Percentiles rank a stretch among this genome's conserved stretches.
These are phyloP conservation scores for Limanda limanda DNA, from an alignment of 2,113 vertebrate species.

Conservation along the genomic window DNA sequence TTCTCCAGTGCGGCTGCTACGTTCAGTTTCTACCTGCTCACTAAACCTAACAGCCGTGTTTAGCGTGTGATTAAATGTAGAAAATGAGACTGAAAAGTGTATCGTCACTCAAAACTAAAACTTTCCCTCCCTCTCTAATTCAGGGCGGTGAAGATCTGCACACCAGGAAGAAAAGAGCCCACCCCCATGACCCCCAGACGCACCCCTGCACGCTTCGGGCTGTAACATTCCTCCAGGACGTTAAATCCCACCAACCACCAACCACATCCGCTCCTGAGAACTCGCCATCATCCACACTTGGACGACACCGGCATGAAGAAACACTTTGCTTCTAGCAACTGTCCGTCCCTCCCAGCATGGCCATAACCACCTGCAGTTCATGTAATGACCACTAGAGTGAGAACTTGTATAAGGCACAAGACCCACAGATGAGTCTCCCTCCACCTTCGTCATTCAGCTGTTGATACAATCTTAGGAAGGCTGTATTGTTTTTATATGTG, in stretches of 20 bases:
- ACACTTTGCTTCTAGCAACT: slow-evolving; percentile 3
- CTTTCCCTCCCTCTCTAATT: slow-evolving; percentile 37
- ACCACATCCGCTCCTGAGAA: background rate
- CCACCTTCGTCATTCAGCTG: slow-evolving; percentile 33
- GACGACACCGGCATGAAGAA: slow-evolving; percentile 27
- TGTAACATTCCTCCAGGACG: slow-evolving; percentile 71
- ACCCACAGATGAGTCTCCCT: slow-evolving; percentile 22
- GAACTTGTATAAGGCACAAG: slow-evolving; percentile 84
- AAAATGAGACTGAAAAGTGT: background rate
- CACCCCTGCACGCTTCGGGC: slow-evolving; percentile 93
- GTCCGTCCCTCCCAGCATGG: slow-evolving; percentile 18
- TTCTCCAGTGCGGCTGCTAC: slow-evolving; percentile 29
- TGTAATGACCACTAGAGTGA: slow-evolving; percentile 81
- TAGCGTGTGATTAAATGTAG: background rate
- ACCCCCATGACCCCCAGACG: slow-evolving; percentile 92
- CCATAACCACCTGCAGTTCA: slow-evolving; percentile 69
- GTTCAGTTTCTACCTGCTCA: slow-evolving; percentile 4
- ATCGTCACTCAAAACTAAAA: slow-evolving; percentile 2
- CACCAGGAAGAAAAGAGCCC: slow-evolving; percentile 94
- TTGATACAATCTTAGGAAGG: slow-evolving; percentile 39
- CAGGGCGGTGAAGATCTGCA: slow-evolving; percentile 94
- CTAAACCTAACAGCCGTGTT: background rate
- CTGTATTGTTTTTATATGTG: slow-evolving; percentile 33
- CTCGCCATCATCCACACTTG: background rate
- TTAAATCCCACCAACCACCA: background rate